Conservation (phyloP, 2,113 vertebrate genomes). For the Piprites chloris region DNA sequence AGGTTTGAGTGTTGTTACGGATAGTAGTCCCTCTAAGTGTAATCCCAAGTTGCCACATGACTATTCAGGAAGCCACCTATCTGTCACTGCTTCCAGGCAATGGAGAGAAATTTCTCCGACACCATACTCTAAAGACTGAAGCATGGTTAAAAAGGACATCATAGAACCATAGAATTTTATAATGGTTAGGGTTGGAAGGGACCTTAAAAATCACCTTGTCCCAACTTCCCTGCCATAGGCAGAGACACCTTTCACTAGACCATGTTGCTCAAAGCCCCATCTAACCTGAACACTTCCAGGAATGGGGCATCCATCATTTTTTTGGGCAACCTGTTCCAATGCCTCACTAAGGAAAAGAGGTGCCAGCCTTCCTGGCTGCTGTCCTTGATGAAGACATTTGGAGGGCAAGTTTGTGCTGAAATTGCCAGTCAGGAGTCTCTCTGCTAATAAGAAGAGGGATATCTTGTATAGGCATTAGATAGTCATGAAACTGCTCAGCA, state of each 20-base stretch:
- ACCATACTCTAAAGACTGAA: background rate
- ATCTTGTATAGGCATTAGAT: background rate
- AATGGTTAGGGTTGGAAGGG: background rate
- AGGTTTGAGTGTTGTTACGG: background rate
- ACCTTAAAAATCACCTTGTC: background rate
- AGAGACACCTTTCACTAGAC: background rate
- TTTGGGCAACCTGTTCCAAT: background rate
- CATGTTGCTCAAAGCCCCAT: background rate
- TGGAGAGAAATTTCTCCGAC: background rate
- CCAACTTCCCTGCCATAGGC: fast-evolving
- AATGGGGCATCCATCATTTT: background rate
- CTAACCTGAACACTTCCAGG: background rate
- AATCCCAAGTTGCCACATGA: background rate
- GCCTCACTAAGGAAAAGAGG: background rate
- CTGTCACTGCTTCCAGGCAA: background rate
- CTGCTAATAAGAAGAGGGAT: background rate
- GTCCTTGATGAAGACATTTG: background rate
- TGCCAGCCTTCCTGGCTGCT: background rate
- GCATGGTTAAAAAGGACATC: background rate
- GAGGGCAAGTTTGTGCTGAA: background rate
- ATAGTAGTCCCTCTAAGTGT: background rate
- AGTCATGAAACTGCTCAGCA: background rate
- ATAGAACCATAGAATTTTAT: background rate
- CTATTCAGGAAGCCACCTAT: background rate
- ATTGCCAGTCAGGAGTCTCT: background rate